Evolutionary conservation across 2,888 invertebrate genomes (phyloP), one percentile per base, ranked within the genome.

Genomic region (Drosophila histrio): DNA sequence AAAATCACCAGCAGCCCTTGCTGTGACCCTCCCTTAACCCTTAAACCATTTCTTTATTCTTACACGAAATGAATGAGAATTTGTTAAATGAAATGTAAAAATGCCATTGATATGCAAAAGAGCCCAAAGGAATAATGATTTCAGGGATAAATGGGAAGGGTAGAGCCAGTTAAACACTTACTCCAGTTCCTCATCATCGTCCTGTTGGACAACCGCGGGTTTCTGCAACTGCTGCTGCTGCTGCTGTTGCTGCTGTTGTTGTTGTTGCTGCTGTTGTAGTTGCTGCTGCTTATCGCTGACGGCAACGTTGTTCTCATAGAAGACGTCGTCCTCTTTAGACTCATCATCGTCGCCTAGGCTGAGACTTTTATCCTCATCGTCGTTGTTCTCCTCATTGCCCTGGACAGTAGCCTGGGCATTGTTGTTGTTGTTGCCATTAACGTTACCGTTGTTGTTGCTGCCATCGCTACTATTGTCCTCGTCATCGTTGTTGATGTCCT

Each of bases 281-380:
- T 53, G 36, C 36, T 72, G 72, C 46, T 78, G 76, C 46, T 79
- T 79, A 63, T 82, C 82, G 75, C 73, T 62, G 83, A 94, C 95
- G 81, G 94, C 94, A 50, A 94, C 94, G 87, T 95, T 95, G 85
- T 95, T 95, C 89, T 95, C 95, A 88, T 95, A 95, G 90, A 95
- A 95, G 57, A 95, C 94, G 81, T 95, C 94, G 83, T 94, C 94
- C 77, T 95, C 94, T 74, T 94, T 93, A 60, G 90, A 90, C 63
- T 89, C 89, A 70, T 89, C 90, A 53, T 82, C 86, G 39, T 83
- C 85, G 44, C 79, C 81, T 22, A 89, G 80, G 43, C 82, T 89
- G 8, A 84, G 77, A 72, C 94, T 94, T 61, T 93, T 93, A 76
- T 93, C 93, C 86, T 94, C 94, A 81, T 93, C 93, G 81, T 85